Evolutionary conservation across 2,797 vertebrate genomes (phyloP).

Genomic region (Chelmon rostratus): DNA sequence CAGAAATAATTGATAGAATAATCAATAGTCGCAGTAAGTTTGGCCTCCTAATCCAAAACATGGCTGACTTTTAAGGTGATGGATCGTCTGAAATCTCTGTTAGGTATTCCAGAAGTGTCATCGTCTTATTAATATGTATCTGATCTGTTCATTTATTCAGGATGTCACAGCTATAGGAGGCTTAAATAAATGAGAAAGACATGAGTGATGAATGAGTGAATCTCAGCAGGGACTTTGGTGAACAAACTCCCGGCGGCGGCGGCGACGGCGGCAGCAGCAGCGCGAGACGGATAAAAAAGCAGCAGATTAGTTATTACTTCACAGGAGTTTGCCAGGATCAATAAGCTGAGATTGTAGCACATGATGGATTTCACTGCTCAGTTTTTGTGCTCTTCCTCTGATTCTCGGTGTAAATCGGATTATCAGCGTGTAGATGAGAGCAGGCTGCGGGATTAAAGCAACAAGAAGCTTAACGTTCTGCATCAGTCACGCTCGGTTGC

Average conservation of each 20-base stretch:
- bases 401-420: constrained; percentile 29
- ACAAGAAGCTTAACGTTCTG: constrained; percentile 8
- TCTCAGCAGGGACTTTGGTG: background rate
- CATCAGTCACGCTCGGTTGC: background rate
- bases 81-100: background rate
- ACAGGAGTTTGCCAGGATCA: constrained; percentile 35
- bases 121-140: background rate
- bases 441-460: constrained; percentile 20
- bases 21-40: background rate
- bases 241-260: too few species aligned
- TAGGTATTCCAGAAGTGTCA: too few species aligned
- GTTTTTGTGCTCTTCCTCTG: constrained; percentile 8
- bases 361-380: constrained; percentile 16
- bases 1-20: background rate
- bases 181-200: background rate
- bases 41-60: background rate
- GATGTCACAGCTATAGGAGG: background rate
- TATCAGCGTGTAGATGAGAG: constrained; percentile 37
- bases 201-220: background rate
- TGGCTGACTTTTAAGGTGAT: too few species aligned
- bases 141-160: background rate
- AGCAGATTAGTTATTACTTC: constrained; percentile 40
- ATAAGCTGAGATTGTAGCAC: constrained; percentile 24
- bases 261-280: constrained; percentile 1
- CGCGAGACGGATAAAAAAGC: background rate